Evolutionary conservation across 2,113 vertebrate genomes (phyloP).

Genomic region (Heliornis fulica): DNA sequence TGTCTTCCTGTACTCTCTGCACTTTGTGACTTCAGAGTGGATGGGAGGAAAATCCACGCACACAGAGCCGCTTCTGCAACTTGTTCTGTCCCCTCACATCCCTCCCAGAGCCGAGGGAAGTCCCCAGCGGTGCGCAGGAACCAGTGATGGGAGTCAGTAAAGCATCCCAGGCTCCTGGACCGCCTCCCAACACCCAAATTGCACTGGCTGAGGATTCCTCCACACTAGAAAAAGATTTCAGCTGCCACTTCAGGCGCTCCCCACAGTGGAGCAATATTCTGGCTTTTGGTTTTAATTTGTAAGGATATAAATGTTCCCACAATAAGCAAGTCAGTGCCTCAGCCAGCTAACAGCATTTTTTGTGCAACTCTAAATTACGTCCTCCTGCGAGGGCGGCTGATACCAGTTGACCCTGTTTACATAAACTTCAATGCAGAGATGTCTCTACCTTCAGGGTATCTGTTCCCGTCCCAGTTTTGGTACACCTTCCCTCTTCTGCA

Average conservation of each 20-base stretch:
- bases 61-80: background rate
- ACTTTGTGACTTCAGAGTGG: background rate
- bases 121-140: accelerated
- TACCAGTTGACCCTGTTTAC: background rate
- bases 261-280: background rate
- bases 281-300: background rate
- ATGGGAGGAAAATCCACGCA: background rate
- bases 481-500: background rate
- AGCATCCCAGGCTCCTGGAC: background rate
- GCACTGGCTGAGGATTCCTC: background rate
- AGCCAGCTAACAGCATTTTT: background rate
- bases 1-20: background rate
- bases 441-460: background rate
- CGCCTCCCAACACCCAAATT: background rate
- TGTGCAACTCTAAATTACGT: background rate
- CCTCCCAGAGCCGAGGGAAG: accelerated
- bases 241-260: background rate
- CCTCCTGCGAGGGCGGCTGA: accelerated
- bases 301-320: background rate
- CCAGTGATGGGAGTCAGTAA: background rate
- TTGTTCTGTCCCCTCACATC: accelerated
- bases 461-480: background rate
- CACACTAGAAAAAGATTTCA: background rate
- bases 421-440: background rate
- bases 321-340: background rate